Percentiles rank a stretch among this genome's conserved stretches.
phyloP scores from a whole-genome alignment of 1,140 invertebrate genomes.

The Armadillidium nasatum region DNA sequence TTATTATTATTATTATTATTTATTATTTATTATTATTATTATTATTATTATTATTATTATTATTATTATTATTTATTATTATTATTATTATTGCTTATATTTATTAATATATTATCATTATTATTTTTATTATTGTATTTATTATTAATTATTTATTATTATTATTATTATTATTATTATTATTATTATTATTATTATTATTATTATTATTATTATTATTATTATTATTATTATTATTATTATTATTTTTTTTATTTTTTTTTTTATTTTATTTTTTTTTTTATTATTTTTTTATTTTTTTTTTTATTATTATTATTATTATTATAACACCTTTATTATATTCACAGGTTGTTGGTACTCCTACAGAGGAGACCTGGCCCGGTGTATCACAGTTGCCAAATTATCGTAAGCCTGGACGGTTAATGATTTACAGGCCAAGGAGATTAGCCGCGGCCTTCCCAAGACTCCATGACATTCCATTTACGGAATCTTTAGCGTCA shows the following conservation, averaged over 20 bases:
- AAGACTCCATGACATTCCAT: slow-evolving; percentile 64
- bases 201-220: slow-evolving; percentile 8
- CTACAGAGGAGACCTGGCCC: slow-evolving; percentile 83
- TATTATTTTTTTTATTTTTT: slow-evolving; percentile 18
- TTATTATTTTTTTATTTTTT: background rate
- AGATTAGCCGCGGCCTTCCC: slow-evolving; percentile 81
- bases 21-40: too few species aligned
- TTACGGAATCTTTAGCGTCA: background rate
- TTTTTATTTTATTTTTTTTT: background rate
- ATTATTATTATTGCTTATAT: too few species aligned
- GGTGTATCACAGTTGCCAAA: slow-evolving; percentile 79
- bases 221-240: background rate
- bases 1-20: too few species aligned
- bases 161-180: too few species aligned
- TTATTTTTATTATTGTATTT: too few species aligned
- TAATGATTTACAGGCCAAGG: slow-evolving; percentile 65
- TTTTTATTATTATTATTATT: background rate
- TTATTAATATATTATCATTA: too few species aligned
- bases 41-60: too few species aligned
- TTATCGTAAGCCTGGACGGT: slow-evolving; percentile 70
- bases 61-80: too few species aligned
- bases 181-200: background rate
- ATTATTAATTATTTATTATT: too few species aligned
- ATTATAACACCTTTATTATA: background rate
- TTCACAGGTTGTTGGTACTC: slow-evolving; percentile 64